Percentiles rank a stretch among this genome's conserved stretches.
Evolutionary conservation across 2,113 vertebrate species (phyloP).

Genomic region (Albula glossodonta): DNA sequence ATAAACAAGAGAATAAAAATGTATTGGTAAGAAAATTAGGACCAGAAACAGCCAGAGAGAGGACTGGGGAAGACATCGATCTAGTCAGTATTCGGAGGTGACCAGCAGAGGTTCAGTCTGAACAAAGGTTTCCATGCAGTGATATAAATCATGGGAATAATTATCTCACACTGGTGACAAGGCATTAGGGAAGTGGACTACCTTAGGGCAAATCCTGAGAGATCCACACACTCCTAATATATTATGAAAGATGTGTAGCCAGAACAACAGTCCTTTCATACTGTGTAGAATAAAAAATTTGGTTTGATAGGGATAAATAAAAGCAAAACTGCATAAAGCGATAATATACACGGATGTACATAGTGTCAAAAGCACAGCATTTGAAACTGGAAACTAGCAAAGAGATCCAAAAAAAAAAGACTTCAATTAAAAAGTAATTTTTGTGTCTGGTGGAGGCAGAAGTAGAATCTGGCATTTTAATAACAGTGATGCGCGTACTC

Average conservation of each 20-base stretch:
- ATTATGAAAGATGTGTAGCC: too few relatives aligned
- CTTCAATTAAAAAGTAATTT: not conserved
- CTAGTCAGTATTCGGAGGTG: conserved; percentile 41
- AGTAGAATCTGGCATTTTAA: not conserved
- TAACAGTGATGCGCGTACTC: not conserved
- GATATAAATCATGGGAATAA: conserved; percentile 58
- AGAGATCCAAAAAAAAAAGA: not conserved
- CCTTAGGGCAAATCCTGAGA: conserved; percentile 36
- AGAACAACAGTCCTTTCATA: too few relatives aligned
- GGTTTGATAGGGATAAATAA: not conserved
- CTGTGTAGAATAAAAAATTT: too few relatives aligned
- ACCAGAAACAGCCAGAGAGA: not conserved
- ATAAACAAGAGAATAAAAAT: conserved; percentile 24
- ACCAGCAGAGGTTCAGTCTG: conserved; percentile 39
- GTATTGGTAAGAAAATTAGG: conserved; percentile 12
- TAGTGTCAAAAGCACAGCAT: not conserved
- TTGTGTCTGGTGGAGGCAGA: not conserved
- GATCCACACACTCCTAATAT: not conserved
- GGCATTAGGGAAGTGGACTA: conserved; percentile 33
- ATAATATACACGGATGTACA: not conserved
- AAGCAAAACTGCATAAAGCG: not conserved
- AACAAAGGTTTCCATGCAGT: conserved; percentile 33
- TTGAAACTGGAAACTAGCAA: not conserved
- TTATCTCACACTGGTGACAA: conserved; percentile 46
- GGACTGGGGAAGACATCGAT: conserved; percentile 28